These are phyloP conservation scores for Chloropsis hardwickii DNA, from an alignment of 2,113 vertebrate genomes.

Conservation along the genomic window DNA sequence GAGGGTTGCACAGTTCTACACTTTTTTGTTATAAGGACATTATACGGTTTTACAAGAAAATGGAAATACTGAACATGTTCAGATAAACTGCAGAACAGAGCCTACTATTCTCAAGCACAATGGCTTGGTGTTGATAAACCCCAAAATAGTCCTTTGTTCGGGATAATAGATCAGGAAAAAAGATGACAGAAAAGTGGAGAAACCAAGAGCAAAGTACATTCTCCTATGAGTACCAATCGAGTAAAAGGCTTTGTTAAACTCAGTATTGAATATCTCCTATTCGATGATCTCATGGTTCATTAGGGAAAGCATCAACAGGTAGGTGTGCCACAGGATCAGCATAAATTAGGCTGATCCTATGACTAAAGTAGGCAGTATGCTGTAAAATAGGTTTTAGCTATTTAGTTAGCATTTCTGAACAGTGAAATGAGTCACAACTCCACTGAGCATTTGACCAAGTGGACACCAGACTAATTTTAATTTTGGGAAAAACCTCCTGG, in stretches of 20 bases:
- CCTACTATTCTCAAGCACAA: not conserved
- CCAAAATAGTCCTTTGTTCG: not conserved
- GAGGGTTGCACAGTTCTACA: not conserved
- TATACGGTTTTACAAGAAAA: not conserved
- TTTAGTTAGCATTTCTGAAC: not conserved
- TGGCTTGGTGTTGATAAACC: not conserved
- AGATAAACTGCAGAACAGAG: not conserved
- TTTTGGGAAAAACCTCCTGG: not conserved
- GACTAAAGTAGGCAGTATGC: not conserved
- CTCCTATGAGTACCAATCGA: not conserved
- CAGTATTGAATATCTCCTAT: not conserved
- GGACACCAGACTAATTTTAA: not conserved
- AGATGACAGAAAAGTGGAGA: not conserved
- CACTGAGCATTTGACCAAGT: not conserved
- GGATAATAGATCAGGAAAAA: not conserved
- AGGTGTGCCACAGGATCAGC: not conserved
- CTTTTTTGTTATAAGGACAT: not conserved
- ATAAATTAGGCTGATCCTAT: not conserved
- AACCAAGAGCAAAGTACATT: not conserved
- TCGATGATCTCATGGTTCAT: not conserved
- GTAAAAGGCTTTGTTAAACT: not conserved
- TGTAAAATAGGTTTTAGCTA: not conserved
- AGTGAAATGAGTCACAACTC: not conserved
- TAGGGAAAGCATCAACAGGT: not conserved
- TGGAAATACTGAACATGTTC: not conserved